phyloP scores from a whole-genome alignment of 2,113 vertebrate species.

The Antennarius striatus region DNA sequence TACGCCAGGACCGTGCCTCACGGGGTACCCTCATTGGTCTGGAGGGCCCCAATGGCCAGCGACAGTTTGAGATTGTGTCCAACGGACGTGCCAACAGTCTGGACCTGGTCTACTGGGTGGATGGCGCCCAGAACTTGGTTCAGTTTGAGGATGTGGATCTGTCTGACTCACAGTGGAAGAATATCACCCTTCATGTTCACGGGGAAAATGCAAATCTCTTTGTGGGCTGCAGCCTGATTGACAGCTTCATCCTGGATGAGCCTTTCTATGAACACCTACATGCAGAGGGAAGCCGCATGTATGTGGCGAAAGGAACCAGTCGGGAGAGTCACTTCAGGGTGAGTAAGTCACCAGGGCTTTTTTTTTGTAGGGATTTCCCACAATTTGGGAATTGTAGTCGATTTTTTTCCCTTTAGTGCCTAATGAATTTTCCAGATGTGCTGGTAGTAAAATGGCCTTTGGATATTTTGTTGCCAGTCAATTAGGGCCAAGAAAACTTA shows the following conservation, averaged over 20 bases:
- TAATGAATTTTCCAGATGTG: background rate
- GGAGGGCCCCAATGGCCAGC: constrained; percentile 81
- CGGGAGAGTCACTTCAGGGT: constrained; percentile 95
- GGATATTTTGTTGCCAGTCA: constrained; percentile 14
- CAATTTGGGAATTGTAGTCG: background rate
- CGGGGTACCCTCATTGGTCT: constrained; percentile 89
- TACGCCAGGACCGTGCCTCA: constrained; percentile 90
- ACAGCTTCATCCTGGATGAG: constrained; percentile 92
- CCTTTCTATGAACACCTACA: constrained; percentile 91
- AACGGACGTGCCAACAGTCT: constrained; percentile 92
- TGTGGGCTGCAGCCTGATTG: constrained; percentile 91
- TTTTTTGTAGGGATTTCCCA: background rate
- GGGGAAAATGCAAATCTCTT: constrained; percentile 90
- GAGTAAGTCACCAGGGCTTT: constrained; percentile 45
- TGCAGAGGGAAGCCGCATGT: constrained; percentile 86
- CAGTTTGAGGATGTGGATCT: constrained; percentile 95
- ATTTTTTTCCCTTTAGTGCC: background rate
- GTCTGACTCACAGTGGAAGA: constrained; percentile 95
- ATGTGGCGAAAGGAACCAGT: constrained; percentile 86
- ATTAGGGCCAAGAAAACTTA: constrained; percentile 14
- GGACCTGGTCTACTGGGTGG: constrained; percentile 91
- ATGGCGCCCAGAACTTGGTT: constrained; percentile 84
- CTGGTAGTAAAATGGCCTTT: background rate
- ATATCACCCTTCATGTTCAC: constrained; percentile 89
- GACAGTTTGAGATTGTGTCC: constrained; percentile 93